These are phyloP conservation scores for Anadara kagoshimensis DNA, from an alignment of 1,140 invertebrate species.

Conservation along the genomic window DNA sequence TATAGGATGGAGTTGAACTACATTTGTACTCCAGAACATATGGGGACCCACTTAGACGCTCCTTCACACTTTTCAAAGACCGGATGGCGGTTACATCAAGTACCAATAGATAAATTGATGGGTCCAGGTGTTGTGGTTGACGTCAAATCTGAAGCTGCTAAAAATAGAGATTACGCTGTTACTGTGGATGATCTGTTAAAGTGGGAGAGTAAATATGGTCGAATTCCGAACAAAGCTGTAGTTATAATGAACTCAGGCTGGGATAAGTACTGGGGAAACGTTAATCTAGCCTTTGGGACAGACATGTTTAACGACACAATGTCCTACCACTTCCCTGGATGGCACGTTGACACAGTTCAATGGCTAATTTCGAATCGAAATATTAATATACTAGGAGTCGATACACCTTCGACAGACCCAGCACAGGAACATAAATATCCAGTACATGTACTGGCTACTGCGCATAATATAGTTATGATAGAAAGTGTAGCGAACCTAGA, in stretches of 20 bases:
- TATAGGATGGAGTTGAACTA: constrained; percentile 77
- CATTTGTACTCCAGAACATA: constrained; percentile 79
- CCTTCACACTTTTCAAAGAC: constrained; percentile 45
- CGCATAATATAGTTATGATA: constrained; percentile 18
- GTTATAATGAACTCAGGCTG: constrained; percentile 59
- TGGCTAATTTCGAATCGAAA: constrained; percentile 78
- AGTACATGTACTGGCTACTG: not conserved
- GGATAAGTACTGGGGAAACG: constrained; percentile 62
- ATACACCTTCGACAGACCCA: constrained; percentile 79
- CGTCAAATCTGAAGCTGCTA: constrained; percentile 38
- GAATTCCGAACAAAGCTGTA: constrained; percentile 46
- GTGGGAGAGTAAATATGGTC: constrained; percentile 48
- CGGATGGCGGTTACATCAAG: constrained; percentile 37
- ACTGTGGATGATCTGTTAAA: constrained; percentile 19
- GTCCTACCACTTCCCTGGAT: constrained; percentile 70
- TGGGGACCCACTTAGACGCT: constrained; percentile 77
- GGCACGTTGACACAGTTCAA: constrained; percentile 77
- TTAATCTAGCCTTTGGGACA: constrained; percentile 47
- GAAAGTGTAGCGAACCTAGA: too few species aligned
- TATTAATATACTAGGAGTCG: constrained; percentile 80
- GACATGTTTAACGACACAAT: not conserved
- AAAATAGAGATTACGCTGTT: constrained; percentile 53
- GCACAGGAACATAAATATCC: constrained; percentile 54
- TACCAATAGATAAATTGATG: constrained; percentile 38
- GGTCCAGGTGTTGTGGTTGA: constrained; percentile 48